Evolutionary conservation across 2,113 vertebrate genomes (phyloP).

Genomic region (Burhinus bistriatus): DNA sequence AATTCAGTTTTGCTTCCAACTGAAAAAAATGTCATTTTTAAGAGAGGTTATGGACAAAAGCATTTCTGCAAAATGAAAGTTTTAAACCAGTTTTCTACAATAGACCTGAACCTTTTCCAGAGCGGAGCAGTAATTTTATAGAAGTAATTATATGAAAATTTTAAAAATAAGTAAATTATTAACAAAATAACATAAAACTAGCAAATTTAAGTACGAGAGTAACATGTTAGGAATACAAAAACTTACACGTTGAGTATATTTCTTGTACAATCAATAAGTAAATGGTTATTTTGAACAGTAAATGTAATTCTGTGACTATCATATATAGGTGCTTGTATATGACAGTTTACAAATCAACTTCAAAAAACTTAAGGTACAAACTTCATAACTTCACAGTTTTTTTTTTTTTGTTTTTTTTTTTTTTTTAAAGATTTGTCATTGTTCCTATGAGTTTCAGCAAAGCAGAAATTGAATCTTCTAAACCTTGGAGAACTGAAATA

Average conservation of each 20-base stretch:
- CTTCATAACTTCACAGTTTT: neutral
- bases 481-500: constrained; percentile 2
- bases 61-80: neutral
- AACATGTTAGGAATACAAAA: neutral
- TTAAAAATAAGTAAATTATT: neutral
- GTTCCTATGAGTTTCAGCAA: neutral
- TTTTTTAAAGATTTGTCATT: neutral
- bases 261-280: neutral
- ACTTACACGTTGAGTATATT: neutral
- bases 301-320: neutral
- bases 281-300: neutral
- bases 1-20: neutral
- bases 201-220: neutral
- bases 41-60: neutral
- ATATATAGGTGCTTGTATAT: neutral
- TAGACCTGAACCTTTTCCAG: neutral
- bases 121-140: neutral
- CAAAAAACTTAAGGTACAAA: neutral
- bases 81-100: neutral
- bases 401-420: neutral
- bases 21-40: neutral
- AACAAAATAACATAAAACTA: neutral
- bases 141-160: too few species aligned
- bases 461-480: neutral
- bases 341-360: neutral